A percentile compares a stretch with the other conserved stretches of the same genome.
phyloP scores from a whole-genome alignment of 2,113 vertebrate species.

The Forbesichthys agassizii region DNA sequence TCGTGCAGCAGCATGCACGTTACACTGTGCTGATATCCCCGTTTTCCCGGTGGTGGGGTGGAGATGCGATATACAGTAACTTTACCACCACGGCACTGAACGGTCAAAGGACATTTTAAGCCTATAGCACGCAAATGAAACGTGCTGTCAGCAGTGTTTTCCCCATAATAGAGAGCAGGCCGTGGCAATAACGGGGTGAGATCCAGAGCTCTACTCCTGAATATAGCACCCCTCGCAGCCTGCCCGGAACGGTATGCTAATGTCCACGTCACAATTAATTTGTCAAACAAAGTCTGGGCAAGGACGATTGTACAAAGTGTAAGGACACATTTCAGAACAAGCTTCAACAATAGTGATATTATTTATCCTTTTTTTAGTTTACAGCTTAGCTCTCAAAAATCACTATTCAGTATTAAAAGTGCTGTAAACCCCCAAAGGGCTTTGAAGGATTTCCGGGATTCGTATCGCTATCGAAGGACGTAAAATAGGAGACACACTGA shows the following conservation, averaged over 20 bases:
- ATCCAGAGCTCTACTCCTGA: conserved; percentile 11
- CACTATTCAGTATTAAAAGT: no score
- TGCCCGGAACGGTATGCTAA: conserved; percentile 19
- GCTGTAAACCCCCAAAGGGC: no score
- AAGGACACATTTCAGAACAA: conserved; percentile 2
- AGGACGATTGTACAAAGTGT: conserved; percentile 41
- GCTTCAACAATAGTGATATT: no score
- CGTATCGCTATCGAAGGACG: no score
- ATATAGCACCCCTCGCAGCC: conserved; percentile 23
- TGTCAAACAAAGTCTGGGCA: conserved; percentile 29
- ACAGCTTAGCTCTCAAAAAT: no score
- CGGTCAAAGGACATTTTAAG: background rate
- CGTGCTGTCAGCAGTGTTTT: background rate
- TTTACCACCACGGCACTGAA: conserved; percentile 4
- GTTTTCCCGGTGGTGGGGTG: background rate
- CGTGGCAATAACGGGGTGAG: conserved; percentile 26
- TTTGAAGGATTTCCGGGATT: no score
- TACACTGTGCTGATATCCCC: background rate
- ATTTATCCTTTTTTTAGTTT: no score
- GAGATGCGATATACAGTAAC: background rate
- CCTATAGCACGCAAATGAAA: background rate
- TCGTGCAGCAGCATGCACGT: conserved; percentile 10
- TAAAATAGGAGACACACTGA: no score
- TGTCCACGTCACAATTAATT: conserved; percentile 37
- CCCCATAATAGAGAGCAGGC: conserved; percentile 8